Conservation (phyloP, 37 sponge, comb jelly and placozoan species). For the Axinella damicornis region DNA sequence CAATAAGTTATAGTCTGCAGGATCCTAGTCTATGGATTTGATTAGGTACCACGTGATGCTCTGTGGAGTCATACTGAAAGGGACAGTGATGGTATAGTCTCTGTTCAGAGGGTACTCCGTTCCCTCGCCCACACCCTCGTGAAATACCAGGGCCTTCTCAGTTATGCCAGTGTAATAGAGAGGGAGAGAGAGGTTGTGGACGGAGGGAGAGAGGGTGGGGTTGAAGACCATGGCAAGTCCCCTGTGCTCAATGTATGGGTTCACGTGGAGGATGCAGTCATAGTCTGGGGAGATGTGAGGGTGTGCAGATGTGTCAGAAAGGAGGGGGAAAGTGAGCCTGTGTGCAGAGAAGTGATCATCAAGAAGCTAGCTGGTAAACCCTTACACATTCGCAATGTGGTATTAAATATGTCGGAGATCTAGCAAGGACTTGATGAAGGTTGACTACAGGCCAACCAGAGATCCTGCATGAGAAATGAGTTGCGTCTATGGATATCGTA, state of each 20-base stretch:
- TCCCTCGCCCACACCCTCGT: constrained; percentile 21
- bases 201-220: constrained; percentile 31
- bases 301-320: too few species aligned
- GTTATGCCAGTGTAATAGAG: constrained; percentile 74
- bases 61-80: constrained; percentile 23
- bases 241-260: constrained; percentile 49
- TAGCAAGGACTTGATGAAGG: too few species aligned
- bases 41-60: constrained; percentile 56
- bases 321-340: too few species aligned
- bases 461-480: too few species aligned
- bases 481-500: too few species aligned
- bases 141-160: constrained; percentile 25
- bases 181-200: constrained; percentile 45
- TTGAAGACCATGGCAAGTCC: constrained; percentile 73
- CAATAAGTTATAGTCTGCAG: too few species aligned
- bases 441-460: too few species aligned
- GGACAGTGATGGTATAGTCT: constrained; percentile 29
- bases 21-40: constrained; percentile 8
- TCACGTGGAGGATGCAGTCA: constrained; percentile 70
- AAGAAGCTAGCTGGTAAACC: too few species aligned
- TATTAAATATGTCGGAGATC: too few species aligned
- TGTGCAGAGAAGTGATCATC: too few species aligned
- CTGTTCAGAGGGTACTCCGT: constrained; percentile 15
- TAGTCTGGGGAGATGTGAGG: constrained; percentile 1
- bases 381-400: too few species aligned